phyloP scores from a whole-genome alignment of 2,113 vertebrate genomes.

The Falcunculus frontatus region DNA sequence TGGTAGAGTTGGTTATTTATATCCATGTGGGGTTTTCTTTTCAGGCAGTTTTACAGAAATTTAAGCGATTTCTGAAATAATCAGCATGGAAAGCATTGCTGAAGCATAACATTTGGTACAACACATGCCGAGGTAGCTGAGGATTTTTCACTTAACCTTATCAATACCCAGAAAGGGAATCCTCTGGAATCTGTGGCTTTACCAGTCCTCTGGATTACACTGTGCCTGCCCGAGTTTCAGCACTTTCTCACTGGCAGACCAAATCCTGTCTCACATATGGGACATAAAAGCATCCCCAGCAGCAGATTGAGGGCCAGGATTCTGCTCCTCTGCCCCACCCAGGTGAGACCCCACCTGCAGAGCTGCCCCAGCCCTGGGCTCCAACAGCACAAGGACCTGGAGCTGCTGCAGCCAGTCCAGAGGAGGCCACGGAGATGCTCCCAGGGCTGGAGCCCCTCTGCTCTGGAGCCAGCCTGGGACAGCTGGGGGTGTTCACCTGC shows the following conservation, averaged over 20 bases:
- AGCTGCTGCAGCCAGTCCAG: not conserved
- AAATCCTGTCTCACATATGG: fast-evolving
- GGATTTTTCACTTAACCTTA: not conserved
- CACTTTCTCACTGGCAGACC: not conserved
- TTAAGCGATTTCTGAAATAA: not conserved
- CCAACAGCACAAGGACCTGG: not conserved
- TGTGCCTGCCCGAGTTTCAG: not conserved
- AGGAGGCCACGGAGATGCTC: not conserved
- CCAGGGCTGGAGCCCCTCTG: not conserved
- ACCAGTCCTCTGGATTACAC: no score
- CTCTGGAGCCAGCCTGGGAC: not conserved
- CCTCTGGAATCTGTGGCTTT: not conserved
- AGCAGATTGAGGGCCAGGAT: not conserved
- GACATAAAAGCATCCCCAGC: not conserved
- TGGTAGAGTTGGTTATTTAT: not conserved
- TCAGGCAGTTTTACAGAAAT: not conserved
- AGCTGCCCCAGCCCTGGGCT: not conserved
- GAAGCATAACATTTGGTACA: not conserved
- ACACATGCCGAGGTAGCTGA: not conserved
- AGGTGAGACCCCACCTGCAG: not conserved
- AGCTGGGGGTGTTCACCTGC: not conserved
- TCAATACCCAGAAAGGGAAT: not conserved
- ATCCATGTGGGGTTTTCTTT: not conserved
- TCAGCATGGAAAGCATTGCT: not conserved
- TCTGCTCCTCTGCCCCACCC: not conserved